A percentile compares a stretch with the other conserved stretches of the same genome.
phyloP scores from a whole-genome alignment of 2,113 vertebrate species.

The Salvator merianae region DNA sequence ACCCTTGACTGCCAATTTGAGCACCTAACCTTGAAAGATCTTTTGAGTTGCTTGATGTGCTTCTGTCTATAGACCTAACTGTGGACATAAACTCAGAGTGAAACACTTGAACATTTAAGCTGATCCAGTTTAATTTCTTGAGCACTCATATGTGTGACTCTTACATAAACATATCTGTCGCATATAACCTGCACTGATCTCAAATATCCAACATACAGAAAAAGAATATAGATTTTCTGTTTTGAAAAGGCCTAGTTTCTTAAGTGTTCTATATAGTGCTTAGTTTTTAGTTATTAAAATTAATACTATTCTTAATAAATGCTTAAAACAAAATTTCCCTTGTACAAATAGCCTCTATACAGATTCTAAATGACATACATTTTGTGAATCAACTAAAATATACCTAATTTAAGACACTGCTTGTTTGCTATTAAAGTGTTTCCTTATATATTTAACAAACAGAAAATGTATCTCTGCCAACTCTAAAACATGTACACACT shows the following conservation, averaged over 20 bases:
- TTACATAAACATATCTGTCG: background rate
- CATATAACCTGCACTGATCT: no score
- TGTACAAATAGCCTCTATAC: background rate
- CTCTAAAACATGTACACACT: background rate
- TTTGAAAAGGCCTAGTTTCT: background rate
- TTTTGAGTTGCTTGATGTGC: background rate
- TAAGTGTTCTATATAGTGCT: background rate
- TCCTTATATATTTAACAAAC: background rate
- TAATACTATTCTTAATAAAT: background rate
- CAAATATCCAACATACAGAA: background rate
- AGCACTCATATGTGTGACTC: conserved; percentile 5
- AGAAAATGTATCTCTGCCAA: background rate
- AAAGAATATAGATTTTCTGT: background rate
- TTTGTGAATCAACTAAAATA: background rate
- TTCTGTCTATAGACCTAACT: background rate
- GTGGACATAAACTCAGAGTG: conserved; percentile 27
- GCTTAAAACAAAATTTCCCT: background rate
- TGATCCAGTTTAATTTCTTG: background rate
- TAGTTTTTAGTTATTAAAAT: background rate
- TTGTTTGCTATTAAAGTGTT: background rate
- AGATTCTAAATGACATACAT: background rate
- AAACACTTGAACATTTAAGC: conserved; percentile 30
- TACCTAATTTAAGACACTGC: background rate
- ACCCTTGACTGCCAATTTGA: conserved; percentile 45
- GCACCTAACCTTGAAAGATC: background rate